Conservation (phyloP, 2,797 vertebrate species). For the Arctocebus calabarensis region DNA sequence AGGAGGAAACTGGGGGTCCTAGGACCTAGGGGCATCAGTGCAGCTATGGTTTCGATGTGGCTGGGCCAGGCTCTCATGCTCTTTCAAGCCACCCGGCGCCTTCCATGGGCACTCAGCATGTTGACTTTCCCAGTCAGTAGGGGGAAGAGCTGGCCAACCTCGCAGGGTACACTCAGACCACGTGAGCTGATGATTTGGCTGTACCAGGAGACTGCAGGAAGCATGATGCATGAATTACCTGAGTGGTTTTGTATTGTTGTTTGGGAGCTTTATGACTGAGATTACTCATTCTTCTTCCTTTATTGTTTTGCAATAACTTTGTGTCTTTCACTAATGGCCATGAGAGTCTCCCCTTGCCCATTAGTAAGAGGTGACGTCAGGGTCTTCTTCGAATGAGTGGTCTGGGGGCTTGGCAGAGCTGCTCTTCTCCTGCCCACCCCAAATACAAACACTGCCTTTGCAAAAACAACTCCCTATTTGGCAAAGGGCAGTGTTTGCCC, state of each 20-base stretch:
- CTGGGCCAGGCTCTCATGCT: not conserved
- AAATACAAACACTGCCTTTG: not conserved
- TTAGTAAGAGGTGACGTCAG: constrained; percentile 33
- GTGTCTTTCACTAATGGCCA: not conserved
- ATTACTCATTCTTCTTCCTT: not conserved
- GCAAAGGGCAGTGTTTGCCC: constrained; percentile 74
- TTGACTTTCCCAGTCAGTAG: not conserved
- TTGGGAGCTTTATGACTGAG: not conserved
- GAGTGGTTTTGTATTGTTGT: not conserved
- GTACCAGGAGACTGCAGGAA: not conserved
- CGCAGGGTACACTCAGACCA: not conserved
- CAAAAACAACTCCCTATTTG: constrained; percentile 73
- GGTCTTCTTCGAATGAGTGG: not conserved
- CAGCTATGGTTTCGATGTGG: not conserved
- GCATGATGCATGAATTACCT: not conserved
- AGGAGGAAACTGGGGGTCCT: not conserved
- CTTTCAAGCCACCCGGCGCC: fast-evolving
- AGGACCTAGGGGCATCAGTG: not conserved
- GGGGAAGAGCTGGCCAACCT: not conserved
- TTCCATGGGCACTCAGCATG: not conserved
- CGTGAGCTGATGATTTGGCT: not conserved
- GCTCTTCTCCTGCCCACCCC: not conserved
- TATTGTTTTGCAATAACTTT: not conserved
- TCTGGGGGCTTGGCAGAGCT: not conserved
- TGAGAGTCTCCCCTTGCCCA: not conserved